Conservation (phyloP, 2,888 invertebrate species). For the Apodemia zela region DNA sequence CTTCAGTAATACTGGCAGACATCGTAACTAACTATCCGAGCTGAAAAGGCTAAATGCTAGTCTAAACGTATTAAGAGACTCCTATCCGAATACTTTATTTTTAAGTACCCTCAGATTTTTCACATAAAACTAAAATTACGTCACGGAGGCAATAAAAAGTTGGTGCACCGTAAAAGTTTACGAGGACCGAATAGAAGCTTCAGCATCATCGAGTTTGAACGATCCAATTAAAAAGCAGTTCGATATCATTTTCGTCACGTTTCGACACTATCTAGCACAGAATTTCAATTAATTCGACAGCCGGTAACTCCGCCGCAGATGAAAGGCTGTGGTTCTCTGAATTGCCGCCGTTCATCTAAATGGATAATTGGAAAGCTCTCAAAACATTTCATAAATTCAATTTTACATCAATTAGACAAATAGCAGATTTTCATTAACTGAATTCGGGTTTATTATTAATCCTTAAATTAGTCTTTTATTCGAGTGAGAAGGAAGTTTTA, state of each 20-base stretch:
- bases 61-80: too few relatives aligned
- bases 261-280: conserved; percentile 18
- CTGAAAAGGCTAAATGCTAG: too few relatives aligned
- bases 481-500: too few relatives aligned
- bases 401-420: conserved; percentile 13
- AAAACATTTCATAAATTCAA: conserved; percentile 11
- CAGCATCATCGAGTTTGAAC: conserved; percentile 13
- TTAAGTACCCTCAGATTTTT: conserved; percentile 1
- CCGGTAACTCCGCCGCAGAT: conserved; percentile 14
- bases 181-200: conserved; percentile 5
- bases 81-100: background rate
- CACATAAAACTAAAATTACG: conserved; percentile 1
- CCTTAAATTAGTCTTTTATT: background rate
- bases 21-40: too few relatives aligned
- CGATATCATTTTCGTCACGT: conserved; percentile 22
- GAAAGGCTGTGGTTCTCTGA: conserved; percentile 12
- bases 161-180: conserved; percentile 7
- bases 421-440: conserved; percentile 4
- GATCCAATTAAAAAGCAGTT: conserved; percentile 28
- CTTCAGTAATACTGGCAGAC: too few relatives aligned
- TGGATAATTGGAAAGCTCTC: conserved; percentile 14
- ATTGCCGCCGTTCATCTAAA: conserved; percentile 10
- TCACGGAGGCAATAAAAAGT: conserved; percentile 6
- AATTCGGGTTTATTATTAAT: background rate
- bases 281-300: conserved; percentile 12